These are phyloP conservation scores for Bubo blakistoni DNA, from an alignment of 2,113 vertebrate genomes.

Conservation along the genomic window DNA sequence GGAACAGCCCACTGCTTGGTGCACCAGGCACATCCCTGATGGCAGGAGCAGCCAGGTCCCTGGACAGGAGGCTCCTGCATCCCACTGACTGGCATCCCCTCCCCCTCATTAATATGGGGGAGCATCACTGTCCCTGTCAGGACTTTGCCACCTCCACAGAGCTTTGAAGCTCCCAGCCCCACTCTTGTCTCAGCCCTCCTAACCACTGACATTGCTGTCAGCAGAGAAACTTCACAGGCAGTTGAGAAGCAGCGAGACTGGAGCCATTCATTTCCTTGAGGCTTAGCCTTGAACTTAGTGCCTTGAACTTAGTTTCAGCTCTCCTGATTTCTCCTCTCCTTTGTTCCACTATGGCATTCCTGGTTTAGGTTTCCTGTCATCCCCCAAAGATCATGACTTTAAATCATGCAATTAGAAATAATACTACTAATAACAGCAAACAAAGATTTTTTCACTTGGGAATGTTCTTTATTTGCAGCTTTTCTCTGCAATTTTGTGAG, in stretches of 20 bases:
- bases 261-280: neutral
- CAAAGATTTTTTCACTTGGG: neutral
- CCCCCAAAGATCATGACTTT: neutral
- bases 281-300: neutral
- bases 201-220: neutral
- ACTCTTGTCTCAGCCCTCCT: neutral
- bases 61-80: neutral
- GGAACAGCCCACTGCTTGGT: fast-evolving
- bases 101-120: fast-evolving
- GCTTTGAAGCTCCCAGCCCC: neutral
- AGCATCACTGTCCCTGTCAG: neutral
- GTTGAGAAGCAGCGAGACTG: fast-evolving
- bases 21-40: neutral
- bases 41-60: neutral
- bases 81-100: fast-evolving
- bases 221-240: neutral
- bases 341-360: neutral
- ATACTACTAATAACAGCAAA: neutral
- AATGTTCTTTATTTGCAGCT: neutral
- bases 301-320: neutral
- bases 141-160: neutral
- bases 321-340: neutral
- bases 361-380: neutral
- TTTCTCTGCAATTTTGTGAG: neutral
- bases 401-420: neutral